Evolutionary conservation across 2,113 vertebrate genomes (phyloP), one percentile per base, ranked within the genome.

Genomic region (Ictidomys tridecemlineatus): DNA sequence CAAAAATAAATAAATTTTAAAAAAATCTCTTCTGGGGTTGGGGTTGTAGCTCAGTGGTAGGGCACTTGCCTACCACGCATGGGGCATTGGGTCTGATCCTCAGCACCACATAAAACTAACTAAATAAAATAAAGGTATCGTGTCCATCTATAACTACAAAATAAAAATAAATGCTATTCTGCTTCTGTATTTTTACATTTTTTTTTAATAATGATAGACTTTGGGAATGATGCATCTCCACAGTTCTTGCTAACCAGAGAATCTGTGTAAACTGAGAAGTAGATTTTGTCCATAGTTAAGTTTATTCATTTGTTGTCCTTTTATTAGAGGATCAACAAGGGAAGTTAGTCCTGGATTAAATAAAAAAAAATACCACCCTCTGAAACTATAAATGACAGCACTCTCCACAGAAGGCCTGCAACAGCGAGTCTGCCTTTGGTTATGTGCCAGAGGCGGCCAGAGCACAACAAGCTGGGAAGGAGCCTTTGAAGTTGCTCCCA

Each of bases 401-500:
- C 94, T 96, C 95, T 96, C 82, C 74, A 42, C 87, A 98, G 95
- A 97, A 97, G 90, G 78, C 84, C 88, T 91, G 70, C 92, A 8
- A 34, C 20, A 53, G 96, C 96, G 97, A 97, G 96, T 92, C 97
- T 72, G 51, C 74, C 96, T 91, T 91, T 97, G 97, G 97, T 97
- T 95, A 88, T 1, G 3, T 12, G 93, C 95, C 98, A 98, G 97
- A 96, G 90, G 97, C 97, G 97, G 95, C 80, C 96, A 97, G 85
- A 67, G 76, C 67, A 87, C 93, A 48, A 94, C 97, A 97, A 93
- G 1, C 91, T 87, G 83, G 39, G 61, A 96, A 90, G 20, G n/a
- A 96, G 89, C 76, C 37, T 95, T 96, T 98, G 97, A 98, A 97
- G 96, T 92, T 72, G 70, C 88, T 84, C 98, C 98, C 97, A 98